Base-by-base conservation (phyloP, 2,113 vertebrate species). In the Eurypyga helias region DNA sequence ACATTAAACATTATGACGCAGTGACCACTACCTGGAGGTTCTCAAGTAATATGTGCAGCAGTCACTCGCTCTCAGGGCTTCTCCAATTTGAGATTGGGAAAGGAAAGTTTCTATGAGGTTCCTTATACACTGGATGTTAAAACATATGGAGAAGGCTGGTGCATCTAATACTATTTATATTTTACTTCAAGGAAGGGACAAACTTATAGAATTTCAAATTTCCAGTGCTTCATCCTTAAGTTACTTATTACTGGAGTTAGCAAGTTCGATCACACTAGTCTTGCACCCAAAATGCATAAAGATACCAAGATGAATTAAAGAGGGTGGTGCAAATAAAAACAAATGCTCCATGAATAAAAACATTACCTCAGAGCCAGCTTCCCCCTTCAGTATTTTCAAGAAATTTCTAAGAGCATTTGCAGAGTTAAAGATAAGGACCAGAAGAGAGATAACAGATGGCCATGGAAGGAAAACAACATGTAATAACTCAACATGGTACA, bases 361-460 rank as follows among this genome's bases (percentile, higher is more conserved):
- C 18, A 60, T 52, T 76, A 72, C 60, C 58, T 33, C 82, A 67
- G 51, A 92, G 81, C 28, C 67, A 89, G 87, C 70, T 85, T 82
- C 45, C 55, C 55, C 72, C 64, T 73, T 87, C 19, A 23, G 31
- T 52, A 54, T 57, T 90, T 85, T 90, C 70, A 93, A 96, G 87
- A 96, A 91, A 91, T 77, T 81, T 66, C 61, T 83, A 80, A 80
- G 75, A 92, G 72, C 87, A 94, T 73, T 90, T 94, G 83, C 95
- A 70, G 91, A 96, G 93, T 95, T 97, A 80, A 89, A 95, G 97
- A 97, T 97, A 97, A 94, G 93, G 87, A 89, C 95, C 77, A 97
- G 80, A 72, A 91, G 41, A 93, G 84, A 96, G 95, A 95, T 95
- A 97, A 95, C 96, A 97, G 97, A 97, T 97, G 96, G 97, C 93